phyloP scores from a whole-genome alignment of 2,113 vertebrate species.

The Psittacus erithacus region DNA sequence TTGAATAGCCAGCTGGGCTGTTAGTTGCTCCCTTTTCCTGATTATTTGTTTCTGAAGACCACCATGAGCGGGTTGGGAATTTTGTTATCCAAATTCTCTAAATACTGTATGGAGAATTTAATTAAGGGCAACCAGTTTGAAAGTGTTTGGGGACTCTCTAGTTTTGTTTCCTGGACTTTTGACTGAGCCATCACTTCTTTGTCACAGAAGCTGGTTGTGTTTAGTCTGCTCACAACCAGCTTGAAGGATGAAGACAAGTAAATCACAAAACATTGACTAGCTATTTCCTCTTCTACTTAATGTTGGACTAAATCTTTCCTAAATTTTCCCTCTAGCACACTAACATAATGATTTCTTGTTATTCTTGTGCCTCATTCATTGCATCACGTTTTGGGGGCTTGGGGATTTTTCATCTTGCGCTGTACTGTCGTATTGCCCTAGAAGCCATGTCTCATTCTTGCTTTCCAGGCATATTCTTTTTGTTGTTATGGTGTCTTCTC shows the following conservation, averaged over 20 bases:
- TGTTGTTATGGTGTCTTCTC: background rate
- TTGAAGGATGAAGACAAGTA: constrained; percentile 1
- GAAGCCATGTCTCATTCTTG: constrained; percentile 1
- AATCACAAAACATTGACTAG: constrained; percentile 1
- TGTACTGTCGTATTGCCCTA: constrained; percentile 23
- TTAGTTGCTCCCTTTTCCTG: background rate
- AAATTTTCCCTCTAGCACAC: background rate
- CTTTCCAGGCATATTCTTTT: constrained; percentile 37
- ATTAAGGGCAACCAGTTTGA: background rate
- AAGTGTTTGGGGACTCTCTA: background rate
- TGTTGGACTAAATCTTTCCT: background rate
- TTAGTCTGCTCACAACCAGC: constrained; percentile 12
- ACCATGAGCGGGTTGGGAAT: background rate
- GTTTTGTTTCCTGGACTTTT: background rate
- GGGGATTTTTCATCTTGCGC: constrained; percentile 17
- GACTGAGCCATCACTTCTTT: background rate
- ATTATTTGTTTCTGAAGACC: background rate
- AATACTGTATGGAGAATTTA: background rate
- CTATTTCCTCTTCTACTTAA: constrained; percentile 26
- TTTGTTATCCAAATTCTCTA: background rate
- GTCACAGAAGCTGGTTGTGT: background rate
- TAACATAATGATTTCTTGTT: constrained; percentile 28
- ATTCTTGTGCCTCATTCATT: constrained; percentile 21
- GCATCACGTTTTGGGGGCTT: background rate
- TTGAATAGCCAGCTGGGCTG: background rate